Evolutionary conservation across 1,140 invertebrate genomes (phyloP).

Genomic region (Cyrtorhinus lividipennis): DNA sequence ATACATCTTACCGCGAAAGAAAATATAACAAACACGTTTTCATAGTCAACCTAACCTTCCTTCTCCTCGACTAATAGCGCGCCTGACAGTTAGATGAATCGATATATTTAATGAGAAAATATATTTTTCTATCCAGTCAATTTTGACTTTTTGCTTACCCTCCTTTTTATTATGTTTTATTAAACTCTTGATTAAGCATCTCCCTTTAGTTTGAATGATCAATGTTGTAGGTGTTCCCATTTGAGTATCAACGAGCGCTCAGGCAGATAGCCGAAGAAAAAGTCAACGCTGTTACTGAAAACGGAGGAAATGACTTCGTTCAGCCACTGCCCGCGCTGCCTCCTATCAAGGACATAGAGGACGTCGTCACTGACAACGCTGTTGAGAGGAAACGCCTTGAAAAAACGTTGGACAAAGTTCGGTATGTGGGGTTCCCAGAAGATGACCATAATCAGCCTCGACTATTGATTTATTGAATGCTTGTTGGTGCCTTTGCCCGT

Average conservation of each 20-base stretch:
- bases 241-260: slow-evolving; percentile 87
- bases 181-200: too few relatives aligned
- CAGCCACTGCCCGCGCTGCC: slow-evolving; percentile 28
- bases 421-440: too few relatives aligned
- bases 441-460: too few relatives aligned
- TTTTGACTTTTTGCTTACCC: background rate
- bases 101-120: too few relatives aligned
- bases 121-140: too few relatives aligned
- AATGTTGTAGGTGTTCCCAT: slow-evolving; percentile 67
- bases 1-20: too few relatives aligned
- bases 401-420: slow-evolving; percentile 75
- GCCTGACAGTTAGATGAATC: too few relatives aligned
- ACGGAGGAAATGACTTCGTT: slow-evolving; percentile 27
- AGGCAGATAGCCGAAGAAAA: slow-evolving; percentile 51
- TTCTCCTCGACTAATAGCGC: too few relatives aligned
- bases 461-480: too few relatives aligned
- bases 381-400: slow-evolving; percentile 63
- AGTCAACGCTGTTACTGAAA: slow-evolving; percentile 32
- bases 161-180: slow-evolving; percentile 7
- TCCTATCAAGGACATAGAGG: slow-evolving; percentile 71
- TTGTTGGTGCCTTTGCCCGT: too few relatives aligned
- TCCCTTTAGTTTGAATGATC: background rate
- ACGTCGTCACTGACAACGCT: slow-evolving; percentile 56
- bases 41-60: too few relatives aligned
- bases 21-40: too few relatives aligned